Conservation (phyloP, 2,113 vertebrate species). For the Noturus placidus region DNA sequence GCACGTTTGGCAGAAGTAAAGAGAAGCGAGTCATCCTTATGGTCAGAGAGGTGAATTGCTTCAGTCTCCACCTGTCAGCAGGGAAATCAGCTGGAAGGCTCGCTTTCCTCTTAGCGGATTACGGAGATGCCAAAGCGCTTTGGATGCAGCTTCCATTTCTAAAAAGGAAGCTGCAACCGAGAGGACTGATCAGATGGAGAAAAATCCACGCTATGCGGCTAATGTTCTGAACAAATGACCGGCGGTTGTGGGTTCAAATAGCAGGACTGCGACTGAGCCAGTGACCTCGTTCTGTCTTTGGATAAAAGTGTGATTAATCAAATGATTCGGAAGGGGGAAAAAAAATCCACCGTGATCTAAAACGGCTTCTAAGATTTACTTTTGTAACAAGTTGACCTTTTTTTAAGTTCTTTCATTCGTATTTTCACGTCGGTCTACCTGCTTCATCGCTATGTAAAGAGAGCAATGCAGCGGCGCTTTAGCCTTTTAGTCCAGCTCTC, state of each 20-base stretch:
- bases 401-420: too few relatives aligned
- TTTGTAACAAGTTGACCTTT: not conserved
- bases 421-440: not conserved
- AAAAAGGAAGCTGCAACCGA: slow-evolving; percentile 21
- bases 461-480: not conserved
- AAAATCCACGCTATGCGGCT: slow-evolving; percentile 13
- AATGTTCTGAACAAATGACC: not conserved
- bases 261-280: not conserved
- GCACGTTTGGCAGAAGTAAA: slow-evolving; percentile 12
- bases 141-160: slow-evolving; percentile 15
- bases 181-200: slow-evolving; percentile 6
- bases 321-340: not conserved
- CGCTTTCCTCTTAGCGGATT: slow-evolving; percentile 19
- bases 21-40: not conserved
- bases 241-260: not conserved
- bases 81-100: slow-evolving; percentile 14
- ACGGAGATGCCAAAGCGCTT: not conserved
- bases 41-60: not conserved
- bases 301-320: not conserved
- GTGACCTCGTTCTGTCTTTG: not conserved
- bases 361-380: not conserved
- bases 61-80: slow-evolving; percentile 10
- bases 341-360: not conserved
- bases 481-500: not conserved
- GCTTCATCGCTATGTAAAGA: not conserved